phyloP scores from a whole-genome alignment of 2,888 invertebrate genomes.

The Kryphioiulus occultus region DNA sequence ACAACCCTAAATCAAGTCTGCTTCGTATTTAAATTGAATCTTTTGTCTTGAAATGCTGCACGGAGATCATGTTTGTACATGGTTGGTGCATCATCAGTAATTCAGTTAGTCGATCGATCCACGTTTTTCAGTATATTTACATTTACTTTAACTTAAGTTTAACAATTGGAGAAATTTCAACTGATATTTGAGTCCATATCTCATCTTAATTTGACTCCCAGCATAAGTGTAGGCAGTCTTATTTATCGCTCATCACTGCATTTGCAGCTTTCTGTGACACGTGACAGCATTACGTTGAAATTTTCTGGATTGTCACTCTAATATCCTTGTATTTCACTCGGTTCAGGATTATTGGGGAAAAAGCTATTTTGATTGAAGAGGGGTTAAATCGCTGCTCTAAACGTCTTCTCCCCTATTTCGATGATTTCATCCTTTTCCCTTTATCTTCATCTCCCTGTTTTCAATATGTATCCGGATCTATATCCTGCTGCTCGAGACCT shows the following conservation, averaged over 20 bases:
- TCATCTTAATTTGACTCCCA: no score
- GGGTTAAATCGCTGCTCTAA: slow-evolving; percentile 16
- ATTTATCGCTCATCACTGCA: background rate
- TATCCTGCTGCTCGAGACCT: background rate
- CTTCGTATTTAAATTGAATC: background rate
- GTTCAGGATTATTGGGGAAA: slow-evolving; percentile 1
- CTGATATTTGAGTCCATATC: background rate
- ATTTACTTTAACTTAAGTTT: background rate
- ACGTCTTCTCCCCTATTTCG: background rate
- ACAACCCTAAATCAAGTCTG: background rate
- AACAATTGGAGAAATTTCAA: background rate
- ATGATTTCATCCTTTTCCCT: background rate
- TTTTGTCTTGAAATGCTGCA: background rate
- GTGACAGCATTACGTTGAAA: background rate
- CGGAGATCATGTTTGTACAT: background rate
- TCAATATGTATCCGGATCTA: background rate
- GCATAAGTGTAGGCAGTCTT: background rate
- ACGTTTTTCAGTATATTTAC: background rate
- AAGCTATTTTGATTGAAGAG: slow-evolving; percentile 1
- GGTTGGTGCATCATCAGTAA: background rate
- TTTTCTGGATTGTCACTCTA: background rate
- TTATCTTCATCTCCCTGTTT: slow-evolving; percentile 31
- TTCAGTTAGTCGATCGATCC: background rate
- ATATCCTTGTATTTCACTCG: background rate
- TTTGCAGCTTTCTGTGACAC: background rate